Conservation (phyloP, 1,140 invertebrate genomes). For the Polypedilum vanderplanki region DNA sequence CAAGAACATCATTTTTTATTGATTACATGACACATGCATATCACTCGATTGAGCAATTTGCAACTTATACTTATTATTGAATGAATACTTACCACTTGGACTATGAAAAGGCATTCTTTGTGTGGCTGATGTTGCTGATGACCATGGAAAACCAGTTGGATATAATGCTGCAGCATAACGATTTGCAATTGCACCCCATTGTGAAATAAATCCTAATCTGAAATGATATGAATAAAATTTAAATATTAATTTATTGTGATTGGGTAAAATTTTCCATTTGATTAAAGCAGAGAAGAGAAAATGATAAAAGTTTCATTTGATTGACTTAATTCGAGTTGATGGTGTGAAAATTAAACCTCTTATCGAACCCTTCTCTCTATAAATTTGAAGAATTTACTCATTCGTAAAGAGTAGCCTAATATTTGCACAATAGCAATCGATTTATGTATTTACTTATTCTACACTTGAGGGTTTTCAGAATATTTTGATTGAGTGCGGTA, state of each 20-base stretch:
- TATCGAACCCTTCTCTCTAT: neutral
- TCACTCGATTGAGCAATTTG: neutral
- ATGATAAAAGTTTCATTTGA: neutral
- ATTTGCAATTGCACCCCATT: constrained; percentile 62
- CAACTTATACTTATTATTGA: constrained; percentile 32
- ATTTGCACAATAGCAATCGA: constrained; percentile 21
- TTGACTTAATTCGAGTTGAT: constrained; percentile 21
- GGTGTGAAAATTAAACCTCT: constrained; percentile 6
- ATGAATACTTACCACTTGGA: constrained; percentile 43
- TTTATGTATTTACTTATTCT: neutral
- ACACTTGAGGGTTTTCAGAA: neutral
- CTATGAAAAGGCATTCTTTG: constrained; percentile 44
- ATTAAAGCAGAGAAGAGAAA: neutral
- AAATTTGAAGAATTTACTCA: constrained; percentile 2
- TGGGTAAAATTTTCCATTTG: neutral
- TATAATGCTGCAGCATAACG: constrained; percentile 55
- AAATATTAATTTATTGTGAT: neutral
- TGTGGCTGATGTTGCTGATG: constrained; percentile 37
- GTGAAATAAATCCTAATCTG: constrained; percentile 75
- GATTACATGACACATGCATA: constrained; percentile 3
- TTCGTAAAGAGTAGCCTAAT: constrained; percentile 22
- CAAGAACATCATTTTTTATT: constrained; percentile 23
- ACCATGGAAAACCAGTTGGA: constrained; percentile 51
- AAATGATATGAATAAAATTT: constrained; percentile 39
- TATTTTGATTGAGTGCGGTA: neutral